Evolutionary conservation across 2,888 invertebrate genomes (phyloP), one percentile per base, ranked within the genome.

Genomic region (Drosophila kambysellisi): DNA sequence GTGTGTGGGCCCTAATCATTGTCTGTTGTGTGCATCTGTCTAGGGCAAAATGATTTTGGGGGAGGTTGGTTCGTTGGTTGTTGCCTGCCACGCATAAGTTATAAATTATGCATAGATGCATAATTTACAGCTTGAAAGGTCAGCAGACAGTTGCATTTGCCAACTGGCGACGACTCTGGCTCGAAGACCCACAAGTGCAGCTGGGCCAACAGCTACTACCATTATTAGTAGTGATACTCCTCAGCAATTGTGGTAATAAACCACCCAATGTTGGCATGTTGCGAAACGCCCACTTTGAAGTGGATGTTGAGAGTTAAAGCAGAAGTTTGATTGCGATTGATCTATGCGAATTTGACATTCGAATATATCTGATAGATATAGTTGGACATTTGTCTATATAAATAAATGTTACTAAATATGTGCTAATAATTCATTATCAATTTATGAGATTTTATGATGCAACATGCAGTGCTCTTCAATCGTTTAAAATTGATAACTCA

Each of bases 71-170:
- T 46, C n/a, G 41, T 2, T 9, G 41, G n/a, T 72, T 79, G 74
- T 69, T 11, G 59, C 54, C 59, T 51, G 65, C 76, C 74, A 85
- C 77, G 83, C 88, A 83, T 82, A 86, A 84, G 89, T 88, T 85
- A 90, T 85, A 85, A 85, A 85, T 85, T 85, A 85, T 85, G 86
- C 89, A 83, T 90, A 78, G 75, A 90, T 85, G 85, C 85, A 85
- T 90, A 90, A 85, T 85, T 82, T 88, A 88, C 85, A 73, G 90
- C 78, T 77, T 76, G 76, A 82, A 89, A 88, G 90, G 84, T 84
- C 84, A 84, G 84, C 84, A 89, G 90, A 88, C 90, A 89, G 90
- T 85, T 90, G 90, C 90, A 90, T 82, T 88, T 74, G 68, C 69
- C 52, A 68, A 46, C 76, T 43, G 48, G 50, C 62, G 25, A 25